These are phyloP conservation scores for Drosophila insularis DNA, from an alignment of 1,140 invertebrate species.

Conservation along the genomic window DNA sequence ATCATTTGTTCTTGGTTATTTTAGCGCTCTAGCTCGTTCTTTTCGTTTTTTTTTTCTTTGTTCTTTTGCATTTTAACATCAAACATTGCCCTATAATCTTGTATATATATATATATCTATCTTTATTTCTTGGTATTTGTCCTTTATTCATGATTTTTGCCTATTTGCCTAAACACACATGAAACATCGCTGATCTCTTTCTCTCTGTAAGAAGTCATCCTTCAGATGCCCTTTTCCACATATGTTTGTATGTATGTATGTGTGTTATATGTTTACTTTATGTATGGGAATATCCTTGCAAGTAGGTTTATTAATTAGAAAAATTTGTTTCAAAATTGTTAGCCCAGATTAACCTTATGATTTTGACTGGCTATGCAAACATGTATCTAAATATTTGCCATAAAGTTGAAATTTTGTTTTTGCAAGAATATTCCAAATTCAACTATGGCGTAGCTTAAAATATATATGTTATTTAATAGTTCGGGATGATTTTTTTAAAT, in stretches of 20 bases:
- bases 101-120: conserved; percentile 39
- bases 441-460: neutral
- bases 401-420: conserved; percentile 12
- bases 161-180: conserved; percentile 39
- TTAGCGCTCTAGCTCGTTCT: conserved; percentile 59
- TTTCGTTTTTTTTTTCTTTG: conserved; percentile 17
- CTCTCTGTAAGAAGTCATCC: conserved; percentile 18
- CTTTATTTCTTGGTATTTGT: conserved; percentile 60
- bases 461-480: conserved; percentile 13
- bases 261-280: conserved; percentile 16
- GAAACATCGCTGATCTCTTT: conserved; percentile 1
- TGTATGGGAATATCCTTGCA: conserved; percentile 14
- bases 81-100: conserved; percentile 76
- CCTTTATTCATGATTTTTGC: conserved; percentile 43
- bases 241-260: neutral
- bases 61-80: conserved; percentile 61
- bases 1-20: conserved; percentile 35
- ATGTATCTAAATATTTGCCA: neutral
- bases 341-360: too few species aligned
- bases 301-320: neutral
- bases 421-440: conserved; percentile 22
- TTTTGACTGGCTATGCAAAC: too few species aligned
- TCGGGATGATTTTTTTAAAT: conserved; percentile 65
- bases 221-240: conserved; percentile 24
- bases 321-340: neutral